Percentiles rank a stretch among this genome's conserved stretches.
phyloP scores from a whole-genome alignment of 2,888 invertebrate genomes.

The Ceratothoa steindachneri region DNA sequence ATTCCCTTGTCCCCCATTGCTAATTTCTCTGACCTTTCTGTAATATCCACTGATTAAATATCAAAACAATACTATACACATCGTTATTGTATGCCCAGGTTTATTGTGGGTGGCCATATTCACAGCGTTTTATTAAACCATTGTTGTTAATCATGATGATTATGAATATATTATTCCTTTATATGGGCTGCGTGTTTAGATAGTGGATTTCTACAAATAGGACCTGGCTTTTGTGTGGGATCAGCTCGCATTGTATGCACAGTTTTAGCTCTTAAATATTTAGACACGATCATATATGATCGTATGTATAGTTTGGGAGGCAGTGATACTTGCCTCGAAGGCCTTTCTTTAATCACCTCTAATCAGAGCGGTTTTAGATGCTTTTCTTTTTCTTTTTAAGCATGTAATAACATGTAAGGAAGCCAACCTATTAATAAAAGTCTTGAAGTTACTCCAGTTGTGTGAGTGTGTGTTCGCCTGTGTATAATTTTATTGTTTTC shows the following conservation, averaged over 20 bases:
- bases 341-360: neutral
- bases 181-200: neutral
- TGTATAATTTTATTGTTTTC: too few species aligned
- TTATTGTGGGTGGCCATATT: neutral
- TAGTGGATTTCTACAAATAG: neutral
- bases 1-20: too few species aligned
- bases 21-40: neutral
- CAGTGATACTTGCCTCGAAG: neutral
- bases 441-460: too few species aligned
- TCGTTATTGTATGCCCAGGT: too few species aligned
- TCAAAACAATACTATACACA: too few species aligned
- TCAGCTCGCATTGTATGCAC: neutral
- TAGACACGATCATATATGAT: neutral
- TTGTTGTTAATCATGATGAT: neutral
- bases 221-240: neutral
- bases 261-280: neutral
- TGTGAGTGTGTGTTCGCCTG: too few species aligned
- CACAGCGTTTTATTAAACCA: neutral
- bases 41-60: neutral
- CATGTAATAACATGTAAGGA: neutral
- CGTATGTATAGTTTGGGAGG: neutral
- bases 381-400: neutral
- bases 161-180: neutral
- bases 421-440: too few species aligned
- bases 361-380: neutral